Evolutionary conservation across 2,797 vertebrate genomes (phyloP), one percentile per base, ranked within the genome.

Genomic region (Pangasius djambal): DNA sequence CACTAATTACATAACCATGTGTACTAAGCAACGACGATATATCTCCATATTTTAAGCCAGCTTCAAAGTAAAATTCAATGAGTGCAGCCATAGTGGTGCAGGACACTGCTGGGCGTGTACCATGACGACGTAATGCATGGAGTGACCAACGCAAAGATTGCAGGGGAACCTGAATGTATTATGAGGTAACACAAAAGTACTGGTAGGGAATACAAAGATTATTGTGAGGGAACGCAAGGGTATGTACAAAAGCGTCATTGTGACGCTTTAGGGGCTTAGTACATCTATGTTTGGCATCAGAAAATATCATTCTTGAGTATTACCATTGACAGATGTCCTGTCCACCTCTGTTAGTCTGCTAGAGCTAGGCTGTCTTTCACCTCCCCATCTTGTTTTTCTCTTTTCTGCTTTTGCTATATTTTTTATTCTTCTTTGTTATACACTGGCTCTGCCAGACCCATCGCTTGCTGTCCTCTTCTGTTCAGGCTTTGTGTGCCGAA

Each of bases 361-460:
- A 85, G 18, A 85, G 44, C 83, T 85, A 22, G 40, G 9, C 25
- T 70, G 44, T 69, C 44, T 34, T 55, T 67, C 52, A 34, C 83
- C 4, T 52, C 28, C 16, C n/a, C n/a, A 85, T 85, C 40, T 85
- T 70, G 3, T 57, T 22, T 85, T 34, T 34, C 6, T 44, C 40
- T 65, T 48, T 72, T 70, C 18, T 37, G n/a, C 22, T 57, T 37
- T 85, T 90, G 55, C 10, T 44, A 61, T 59, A 59, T 77, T 52
- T 57, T 81, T 34, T 57, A 9, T 57, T 75, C 81, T 67, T 85
- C 34, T 75, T 88, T 88, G 86, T 89, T 79, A 78, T 88, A 82
- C 86, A 31, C 72, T 88, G 78, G 48, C 88, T 86, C 88, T 84
- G 75, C 86, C 82, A 87, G 50, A 88, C 61, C 75, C 40, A 77